Conservation (phyloP, 1,140 invertebrate species). For the Rhyacophila brunnea region DNA sequence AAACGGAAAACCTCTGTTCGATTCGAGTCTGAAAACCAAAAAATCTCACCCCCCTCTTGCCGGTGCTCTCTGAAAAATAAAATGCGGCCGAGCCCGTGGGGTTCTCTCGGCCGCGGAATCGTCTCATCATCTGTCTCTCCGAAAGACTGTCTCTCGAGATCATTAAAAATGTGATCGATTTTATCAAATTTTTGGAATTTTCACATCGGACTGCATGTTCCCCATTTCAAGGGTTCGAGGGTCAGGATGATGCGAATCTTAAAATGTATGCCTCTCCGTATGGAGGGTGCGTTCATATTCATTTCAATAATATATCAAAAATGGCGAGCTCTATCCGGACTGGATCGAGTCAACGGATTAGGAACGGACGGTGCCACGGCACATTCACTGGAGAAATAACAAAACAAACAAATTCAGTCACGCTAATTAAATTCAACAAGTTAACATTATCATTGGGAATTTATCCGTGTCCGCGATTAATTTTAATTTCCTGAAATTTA, state of each 20-base stretch:
- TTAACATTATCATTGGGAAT: not conserved
- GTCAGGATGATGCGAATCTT: not conserved
- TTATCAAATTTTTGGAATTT: too few species aligned
- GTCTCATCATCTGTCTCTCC: too few species aligned
- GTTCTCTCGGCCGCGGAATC: too few species aligned
- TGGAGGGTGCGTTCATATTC: not conserved
- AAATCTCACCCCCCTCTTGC: not conserved
- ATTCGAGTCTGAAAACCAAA: not conserved
- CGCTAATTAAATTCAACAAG: not conserved
- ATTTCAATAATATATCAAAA: not conserved
- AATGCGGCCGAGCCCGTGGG: constrained; percentile 7
- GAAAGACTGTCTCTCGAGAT: too few species aligned
- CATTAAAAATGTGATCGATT: too few species aligned
- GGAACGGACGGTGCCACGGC: constrained; percentile 9
- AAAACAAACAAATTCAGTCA: constrained; percentile 32
- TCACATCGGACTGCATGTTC: too few species aligned
- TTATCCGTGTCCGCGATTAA: too few species aligned
- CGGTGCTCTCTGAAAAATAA: constrained; percentile 35
- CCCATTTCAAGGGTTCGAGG: not conserved
- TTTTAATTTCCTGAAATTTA: too few species aligned
- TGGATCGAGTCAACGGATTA: not conserved
- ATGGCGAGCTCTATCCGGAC: not conserved
- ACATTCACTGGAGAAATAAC: constrained; percentile 33
- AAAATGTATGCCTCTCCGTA: not conserved
- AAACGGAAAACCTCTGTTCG: not conserved